Conservation (phyloP, 1,140 invertebrate genomes). For the Lepidostoma basale region DNA sequence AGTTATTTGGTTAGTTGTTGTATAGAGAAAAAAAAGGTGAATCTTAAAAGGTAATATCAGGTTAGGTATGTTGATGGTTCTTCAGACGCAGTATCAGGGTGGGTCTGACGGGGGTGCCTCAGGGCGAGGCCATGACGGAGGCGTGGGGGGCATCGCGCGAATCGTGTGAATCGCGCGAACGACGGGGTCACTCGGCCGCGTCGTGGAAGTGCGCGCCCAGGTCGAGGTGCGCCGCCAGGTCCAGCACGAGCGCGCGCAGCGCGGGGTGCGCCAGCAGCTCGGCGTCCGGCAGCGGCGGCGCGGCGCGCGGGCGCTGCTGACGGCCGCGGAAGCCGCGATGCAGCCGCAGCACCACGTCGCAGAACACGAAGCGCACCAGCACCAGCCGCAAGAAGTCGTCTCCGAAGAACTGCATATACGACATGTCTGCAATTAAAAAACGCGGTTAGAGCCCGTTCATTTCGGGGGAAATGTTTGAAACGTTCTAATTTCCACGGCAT, state of each 20-base stretch:
- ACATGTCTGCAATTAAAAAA: conserved; percentile 67
- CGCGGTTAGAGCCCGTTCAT: too few species aligned
- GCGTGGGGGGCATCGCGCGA: conserved; percentile 12
- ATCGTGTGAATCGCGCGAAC: conserved; percentile 15
- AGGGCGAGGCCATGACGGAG: conserved; percentile 20
- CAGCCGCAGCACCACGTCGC: conserved; percentile 84
- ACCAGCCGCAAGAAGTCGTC: conserved; percentile 92
- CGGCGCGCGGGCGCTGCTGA: conserved; percentile 82
- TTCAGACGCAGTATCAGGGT: not conserved
- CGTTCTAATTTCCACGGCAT: too few species aligned
- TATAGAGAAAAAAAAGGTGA: too few species aligned
- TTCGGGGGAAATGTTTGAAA: too few species aligned
- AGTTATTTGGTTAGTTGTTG: too few species aligned
- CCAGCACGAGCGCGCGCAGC: conserved; percentile 80
- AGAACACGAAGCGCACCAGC: conserved; percentile 90
- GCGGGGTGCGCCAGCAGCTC: conserved; percentile 89
- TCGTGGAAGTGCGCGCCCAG: conserved; percentile 77
- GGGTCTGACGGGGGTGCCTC: not conserved
- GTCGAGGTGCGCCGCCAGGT: conserved; percentile 82
- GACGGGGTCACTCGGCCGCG: conserved; percentile 20
- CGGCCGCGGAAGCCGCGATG: conserved; percentile 83
- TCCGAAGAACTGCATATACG: conserved; percentile 87
- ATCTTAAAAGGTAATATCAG: too few species aligned
- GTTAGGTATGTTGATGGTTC: too few species aligned
- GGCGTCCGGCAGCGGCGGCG: conserved; percentile 84